Base-by-base conservation (phyloP, 2,888 invertebrate genomes). In the Idaea straminata region DNA sequence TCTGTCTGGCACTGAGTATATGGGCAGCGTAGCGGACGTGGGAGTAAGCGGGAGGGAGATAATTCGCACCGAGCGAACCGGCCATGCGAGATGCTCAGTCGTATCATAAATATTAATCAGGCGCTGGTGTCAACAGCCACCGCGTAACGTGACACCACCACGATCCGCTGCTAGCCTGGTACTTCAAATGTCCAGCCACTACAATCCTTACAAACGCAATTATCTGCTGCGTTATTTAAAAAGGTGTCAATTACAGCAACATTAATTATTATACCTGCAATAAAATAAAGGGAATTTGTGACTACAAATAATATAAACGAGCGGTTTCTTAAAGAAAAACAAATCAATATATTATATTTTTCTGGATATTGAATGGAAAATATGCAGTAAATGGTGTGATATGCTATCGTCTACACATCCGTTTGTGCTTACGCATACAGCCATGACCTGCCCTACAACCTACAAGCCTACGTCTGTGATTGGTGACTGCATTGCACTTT, bases 81-180 rank as follows among this genome's bases (percentile, higher is more conserved):
- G 91, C 92, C 92, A 90, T 91, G 88, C 92, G 91, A 92, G 92
- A 92, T 92, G 90, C 89, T 91, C 91, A 87, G 88, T 84, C 89
- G 88, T 91, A 92, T 92, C 92, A 92, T 92, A 92, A 92, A 92
- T 92, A 92, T 92, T 92, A 92, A 92, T 92, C 92, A 92, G 91
- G 91, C 92, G 85, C 89, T 92, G 92, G 92, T 92, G 92, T 92
- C 92, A 92, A 92, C 92, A 92, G 92, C 92, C 92, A 92, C 91
- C 88, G 91, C 91, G 92, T 92, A 92, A 92, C 92, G 89, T 88
- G 92, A 92, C 87, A 91, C 89, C 88, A 86, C 86, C 78, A 81
- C 89, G 87, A 90, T 87, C 86, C 87, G 83, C 87, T 91, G 88
- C 81, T 83, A 80, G 87, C 89, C 89, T 91, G 87, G 87, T 91